phyloP scores from a whole-genome alignment of 2,888 invertebrate species.

The Andrena minutula region DNA sequence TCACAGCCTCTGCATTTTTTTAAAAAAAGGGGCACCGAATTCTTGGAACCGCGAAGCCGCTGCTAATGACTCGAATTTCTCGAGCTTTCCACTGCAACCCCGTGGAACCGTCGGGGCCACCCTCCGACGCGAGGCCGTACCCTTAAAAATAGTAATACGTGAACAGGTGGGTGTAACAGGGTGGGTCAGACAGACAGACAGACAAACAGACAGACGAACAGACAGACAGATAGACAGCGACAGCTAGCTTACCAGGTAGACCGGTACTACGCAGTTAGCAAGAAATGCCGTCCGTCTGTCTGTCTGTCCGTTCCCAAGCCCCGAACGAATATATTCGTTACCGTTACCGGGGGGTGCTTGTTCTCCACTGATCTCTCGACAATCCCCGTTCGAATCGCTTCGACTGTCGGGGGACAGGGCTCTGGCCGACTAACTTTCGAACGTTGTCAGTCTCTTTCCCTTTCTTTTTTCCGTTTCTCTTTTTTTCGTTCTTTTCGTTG shows the following conservation, averaged over 20 bases:
- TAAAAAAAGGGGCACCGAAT: neutral
- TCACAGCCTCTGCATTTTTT: too few relatives aligned
- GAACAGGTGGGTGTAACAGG: conserved; percentile 67
- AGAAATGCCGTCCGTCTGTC: conserved; percentile 76
- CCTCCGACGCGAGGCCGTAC: conserved; percentile 55
- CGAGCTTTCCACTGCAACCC: neutral
- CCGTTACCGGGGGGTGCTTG: neutral
- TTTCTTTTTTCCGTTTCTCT: neutral
- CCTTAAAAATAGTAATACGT: conserved; percentile 59
- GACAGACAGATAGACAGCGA: conserved; percentile 77
- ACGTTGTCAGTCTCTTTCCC: neutral
- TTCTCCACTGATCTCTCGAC: conserved; percentile 8
- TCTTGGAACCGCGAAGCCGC: neutral
- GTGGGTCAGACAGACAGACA: conserved; percentile 69
- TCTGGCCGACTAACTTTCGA: neutral
- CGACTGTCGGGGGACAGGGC: conserved; percentile 10
- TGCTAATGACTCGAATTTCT: neutral
- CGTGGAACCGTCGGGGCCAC: neutral
- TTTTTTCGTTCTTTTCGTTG: conserved; percentile 28
- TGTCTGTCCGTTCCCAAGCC: conserved; percentile 78
- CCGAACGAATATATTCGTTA: conserved; percentile 26
- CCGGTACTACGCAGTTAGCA: conserved; percentile 74
- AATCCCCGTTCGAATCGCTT: conserved; percentile 12
- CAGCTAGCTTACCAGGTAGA: conserved; percentile 82
- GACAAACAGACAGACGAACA: conserved; percentile 71